phyloP scores from a whole-genome alignment of 2,113 vertebrate species.

The Xenotilapia longispinis region DNA sequence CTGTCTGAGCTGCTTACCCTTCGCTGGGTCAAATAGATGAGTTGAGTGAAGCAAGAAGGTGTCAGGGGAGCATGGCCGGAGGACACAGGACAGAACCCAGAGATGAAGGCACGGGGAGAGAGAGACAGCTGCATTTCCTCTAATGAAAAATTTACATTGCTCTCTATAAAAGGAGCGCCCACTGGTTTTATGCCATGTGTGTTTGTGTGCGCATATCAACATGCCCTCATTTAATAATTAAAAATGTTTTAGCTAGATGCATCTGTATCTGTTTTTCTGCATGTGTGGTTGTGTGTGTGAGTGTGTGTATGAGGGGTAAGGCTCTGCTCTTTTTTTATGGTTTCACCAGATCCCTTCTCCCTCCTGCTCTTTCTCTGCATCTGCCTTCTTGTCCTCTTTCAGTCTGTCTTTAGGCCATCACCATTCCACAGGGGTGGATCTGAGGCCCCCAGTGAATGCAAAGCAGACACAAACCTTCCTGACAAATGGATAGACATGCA shows the following conservation, averaged over 20 bases:
- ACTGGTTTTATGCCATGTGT: neutral
- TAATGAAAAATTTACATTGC: conserved; percentile 50
- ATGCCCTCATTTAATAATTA: conserved; percentile 32
- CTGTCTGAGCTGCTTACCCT: conserved; percentile 31
- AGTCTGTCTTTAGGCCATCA: neutral
- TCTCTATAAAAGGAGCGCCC: neutral
- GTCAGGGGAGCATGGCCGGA: conserved; percentile 12
- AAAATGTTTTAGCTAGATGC: neutral
- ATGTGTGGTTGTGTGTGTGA: neutral
- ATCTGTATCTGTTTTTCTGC: neutral
- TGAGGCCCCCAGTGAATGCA: conserved; percentile 19
- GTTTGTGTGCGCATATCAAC: neutral
- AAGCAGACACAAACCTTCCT: conserved; percentile 22
- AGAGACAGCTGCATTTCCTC: conserved; percentile 24
- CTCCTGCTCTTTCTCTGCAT: neutral
- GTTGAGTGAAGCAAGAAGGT: neutral
- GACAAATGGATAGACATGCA: conserved; percentile 37
- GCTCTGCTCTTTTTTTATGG: neutral
- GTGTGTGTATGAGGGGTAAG: neutral
- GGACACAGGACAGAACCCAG: conserved; percentile 16
- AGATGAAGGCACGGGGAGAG: conserved; percentile 1
- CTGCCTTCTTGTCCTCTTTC: neutral
- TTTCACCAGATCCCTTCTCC: neutral
- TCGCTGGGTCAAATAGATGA: conserved; percentile 39
- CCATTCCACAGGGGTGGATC: conserved; percentile 13